Conservation (phyloP, 2,113 vertebrate species). For the Pleuronectes platessa region DNA sequence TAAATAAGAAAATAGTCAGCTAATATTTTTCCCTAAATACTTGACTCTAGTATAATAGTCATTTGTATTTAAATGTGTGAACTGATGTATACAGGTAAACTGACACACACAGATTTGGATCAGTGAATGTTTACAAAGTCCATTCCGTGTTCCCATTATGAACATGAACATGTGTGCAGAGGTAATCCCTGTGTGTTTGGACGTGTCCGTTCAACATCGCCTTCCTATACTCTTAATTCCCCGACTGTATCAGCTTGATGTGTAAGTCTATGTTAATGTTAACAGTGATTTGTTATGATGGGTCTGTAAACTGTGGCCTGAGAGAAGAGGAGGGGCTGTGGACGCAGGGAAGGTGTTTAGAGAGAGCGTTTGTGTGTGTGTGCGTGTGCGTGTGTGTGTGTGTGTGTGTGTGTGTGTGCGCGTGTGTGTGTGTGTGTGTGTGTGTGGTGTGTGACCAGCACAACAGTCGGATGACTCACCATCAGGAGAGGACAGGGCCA, state of each 20-base stretch:
- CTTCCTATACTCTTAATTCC: slow-evolving; percentile 37
- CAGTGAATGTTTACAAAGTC: neutral
- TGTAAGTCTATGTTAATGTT: slow-evolving; percentile 45
- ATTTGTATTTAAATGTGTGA: no score
- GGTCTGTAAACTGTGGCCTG: slow-evolving; percentile 48
- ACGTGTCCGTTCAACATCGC: slow-evolving; percentile 59
- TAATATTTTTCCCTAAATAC: no score
- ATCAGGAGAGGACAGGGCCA: slow-evolving; percentile 46
- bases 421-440: slow-evolving; percentile 5
- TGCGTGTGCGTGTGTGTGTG: neutral
- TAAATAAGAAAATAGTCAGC: no score
- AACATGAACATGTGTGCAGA: slow-evolving; percentile 27
- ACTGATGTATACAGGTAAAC: neutral
- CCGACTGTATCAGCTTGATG: slow-evolving; percentile 5
- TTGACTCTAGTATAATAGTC: no score
- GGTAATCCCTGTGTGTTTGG: slow-evolving; percentile 57
- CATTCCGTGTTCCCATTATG: neutral
- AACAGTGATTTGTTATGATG: slow-evolving; percentile 66
- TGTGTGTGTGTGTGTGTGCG: neutral
- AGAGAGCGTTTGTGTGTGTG: neutral
- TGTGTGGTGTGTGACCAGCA: slow-evolving; percentile 9
- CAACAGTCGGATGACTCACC: slow-evolving; percentile 57
- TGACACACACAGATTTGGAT: neutral
- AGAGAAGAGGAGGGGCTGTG: neutral
- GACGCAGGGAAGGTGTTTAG: neutral